A percentile compares a stretch with the other conserved stretches of the same genome.
Evolutionary conservation across 2,888 invertebrate genomes (phyloP).

Genomic region (Agrotis segetum): DNA sequence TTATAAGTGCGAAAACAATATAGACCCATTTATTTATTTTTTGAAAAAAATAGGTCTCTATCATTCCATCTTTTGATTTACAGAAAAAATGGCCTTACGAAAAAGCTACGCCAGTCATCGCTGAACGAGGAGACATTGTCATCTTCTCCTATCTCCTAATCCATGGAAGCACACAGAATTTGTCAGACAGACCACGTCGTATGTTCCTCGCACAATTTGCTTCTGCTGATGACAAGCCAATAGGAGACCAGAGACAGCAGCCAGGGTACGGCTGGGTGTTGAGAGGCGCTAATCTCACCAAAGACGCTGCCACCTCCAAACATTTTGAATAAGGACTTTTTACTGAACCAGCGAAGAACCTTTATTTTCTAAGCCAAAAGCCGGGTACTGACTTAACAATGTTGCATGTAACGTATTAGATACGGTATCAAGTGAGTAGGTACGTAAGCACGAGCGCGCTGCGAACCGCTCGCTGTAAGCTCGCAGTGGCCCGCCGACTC

Average conservation of each 20-base stretch:
- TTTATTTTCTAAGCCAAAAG: neutral
- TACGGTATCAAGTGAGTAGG: too few species aligned
- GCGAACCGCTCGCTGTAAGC: too few species aligned
- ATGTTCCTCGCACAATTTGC: conserved; percentile 90
- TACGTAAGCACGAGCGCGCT: too few species aligned
- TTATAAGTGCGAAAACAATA: neutral
- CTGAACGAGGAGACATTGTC: conserved; percentile 89
- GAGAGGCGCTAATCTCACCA: conserved; percentile 84
- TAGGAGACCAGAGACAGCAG: conserved; percentile 79
- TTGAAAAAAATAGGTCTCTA: neutral
- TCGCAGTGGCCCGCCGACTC: too few species aligned
- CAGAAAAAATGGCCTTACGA: conserved; percentile 87
- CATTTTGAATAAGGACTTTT: conserved; percentile 32
- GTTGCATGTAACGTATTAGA: too few species aligned
- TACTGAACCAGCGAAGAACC: neutral
- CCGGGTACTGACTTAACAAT: too few species aligned
- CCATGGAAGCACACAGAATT: conserved; percentile 90
- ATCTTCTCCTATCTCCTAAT: conserved; percentile 91
- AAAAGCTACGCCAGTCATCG: conserved; percentile 86
- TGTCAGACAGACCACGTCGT: conserved; percentile 82
- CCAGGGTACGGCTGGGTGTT: conserved; percentile 90
- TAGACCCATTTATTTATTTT: too few species aligned
- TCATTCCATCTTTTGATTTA: conserved; percentile 20
- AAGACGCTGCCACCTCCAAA: conserved; percentile 70
- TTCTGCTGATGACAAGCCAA: conserved; percentile 89